Evolutionary conservation across 1,140 invertebrate genomes (phyloP).

Genomic region (Macrocentrus cingulum): DNA sequence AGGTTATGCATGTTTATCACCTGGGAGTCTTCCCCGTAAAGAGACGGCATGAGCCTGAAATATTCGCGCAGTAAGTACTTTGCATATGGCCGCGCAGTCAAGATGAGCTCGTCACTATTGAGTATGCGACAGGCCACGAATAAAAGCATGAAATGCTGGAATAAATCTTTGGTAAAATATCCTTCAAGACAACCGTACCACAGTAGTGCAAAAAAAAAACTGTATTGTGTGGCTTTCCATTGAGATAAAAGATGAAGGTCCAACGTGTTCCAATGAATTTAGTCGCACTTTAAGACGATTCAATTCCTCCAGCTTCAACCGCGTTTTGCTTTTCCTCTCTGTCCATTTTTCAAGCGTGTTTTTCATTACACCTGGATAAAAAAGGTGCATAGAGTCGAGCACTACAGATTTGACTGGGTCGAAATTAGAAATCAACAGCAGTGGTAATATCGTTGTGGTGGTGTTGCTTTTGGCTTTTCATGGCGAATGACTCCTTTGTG

Average conservation of each 20-base stretch:
- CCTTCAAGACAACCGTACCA: slow-evolving; percentile 29
- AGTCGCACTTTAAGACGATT: slow-evolving; percentile 25
- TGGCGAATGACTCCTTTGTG: slow-evolving; percentile 26
- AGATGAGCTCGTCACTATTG: slow-evolving; percentile 18
- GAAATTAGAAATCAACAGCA: slow-evolving; percentile 24
- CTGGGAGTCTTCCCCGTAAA: slow-evolving; percentile 26
- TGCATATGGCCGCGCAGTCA: slow-evolving; percentile 27
- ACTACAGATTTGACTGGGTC: slow-evolving; percentile 22
- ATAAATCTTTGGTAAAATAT: slow-evolving; percentile 25
- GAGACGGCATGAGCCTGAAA: slow-evolving; percentile 29
- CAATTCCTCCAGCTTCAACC: slow-evolving; percentile 11
- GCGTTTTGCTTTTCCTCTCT: slow-evolving; percentile 8
- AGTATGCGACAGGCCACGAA: slow-evolving; percentile 33
- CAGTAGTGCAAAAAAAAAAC: slow-evolving; percentile 33
- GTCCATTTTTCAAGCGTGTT: slow-evolving; percentile 27
- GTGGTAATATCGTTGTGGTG: slow-evolving; percentile 23
- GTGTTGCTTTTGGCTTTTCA: slow-evolving; percentile 24
- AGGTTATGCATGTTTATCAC: slow-evolving; percentile 32
- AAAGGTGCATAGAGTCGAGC: slow-evolving; percentile 29
- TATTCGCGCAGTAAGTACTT: slow-evolving; percentile 32
- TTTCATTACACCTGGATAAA: slow-evolving; percentile 28
- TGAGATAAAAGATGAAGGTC: slow-evolving; percentile 22
- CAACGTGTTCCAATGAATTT: slow-evolving; percentile 32
- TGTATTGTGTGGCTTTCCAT: slow-evolving; percentile 33
- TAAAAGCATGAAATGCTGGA: slow-evolving; percentile 36